Base-by-base conservation (phyloP, 2,113 vertebrate species). In the Misgurnus mizolepis region DNA sequence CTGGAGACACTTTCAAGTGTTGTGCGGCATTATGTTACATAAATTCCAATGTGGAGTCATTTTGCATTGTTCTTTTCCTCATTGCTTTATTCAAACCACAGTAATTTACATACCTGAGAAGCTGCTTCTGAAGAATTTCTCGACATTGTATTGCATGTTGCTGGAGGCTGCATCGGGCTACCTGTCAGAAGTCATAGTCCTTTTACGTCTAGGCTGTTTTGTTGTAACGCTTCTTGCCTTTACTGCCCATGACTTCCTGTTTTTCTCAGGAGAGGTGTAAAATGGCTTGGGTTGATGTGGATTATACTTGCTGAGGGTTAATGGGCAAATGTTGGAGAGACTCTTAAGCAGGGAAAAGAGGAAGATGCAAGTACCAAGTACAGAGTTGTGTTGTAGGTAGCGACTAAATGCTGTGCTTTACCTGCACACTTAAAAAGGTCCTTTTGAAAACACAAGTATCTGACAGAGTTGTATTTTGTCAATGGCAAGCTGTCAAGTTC, bases 81-180 rank as follows among this genome's bases (percentile, higher is more conserved):
- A 3, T 34, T 34, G 27, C 27, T 34, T 2, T 34, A 34, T 34
- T 76, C 61, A 79, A 12, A 15, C 18, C 61, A 68, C 39, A 10
- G 62, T 70, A n/a, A 75, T 78, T 66, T 69, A 34, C 67, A 76
- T 58, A 45, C 55, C 58, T 53, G 39, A 75, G 68, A 67, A 74
- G 11, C 22, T 22, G 22, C 22, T 22, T 22, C 22, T 22, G 22
- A 82, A 81, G 75, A 74, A 65, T 60, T 70, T 41, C 14, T 53
- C 58, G 75, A 83, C 77, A 83, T 34, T 82, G 81, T 74, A 82
- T 80, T 82, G 82, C 80, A 82, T 76, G 80, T 85, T 82, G 41
- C 71, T 55, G 12, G 17, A 49, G 22, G 75, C n/a, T 70, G 40
- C n/a, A 45, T 18, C 11, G 2, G 40, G 22, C 1, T 6, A 56